A percentile compares a stretch with the other conserved stretches of the same genome.
Evolutionary conservation across 2,888 invertebrate genomes (phyloP).

Genomic region (Entomobrya proxima): DNA sequence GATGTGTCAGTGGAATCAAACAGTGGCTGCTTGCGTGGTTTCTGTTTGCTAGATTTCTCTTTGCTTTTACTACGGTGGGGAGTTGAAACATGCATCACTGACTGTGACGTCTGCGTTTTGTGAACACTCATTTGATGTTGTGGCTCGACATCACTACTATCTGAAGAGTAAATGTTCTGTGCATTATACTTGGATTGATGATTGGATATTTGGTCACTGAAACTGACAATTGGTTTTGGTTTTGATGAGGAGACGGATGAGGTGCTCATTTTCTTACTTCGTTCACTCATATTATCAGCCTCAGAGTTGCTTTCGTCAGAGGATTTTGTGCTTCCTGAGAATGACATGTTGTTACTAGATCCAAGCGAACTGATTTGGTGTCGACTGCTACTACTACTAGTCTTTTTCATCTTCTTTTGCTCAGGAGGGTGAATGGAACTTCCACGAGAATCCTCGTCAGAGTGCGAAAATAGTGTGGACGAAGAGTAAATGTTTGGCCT

Average conservation of each 20-base stretch:
- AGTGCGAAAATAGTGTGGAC: conserved; percentile 71
- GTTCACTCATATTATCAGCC: conserved; percentile 41
- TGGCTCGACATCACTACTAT: conserved; percentile 66
- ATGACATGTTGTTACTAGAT: conserved; percentile 55
- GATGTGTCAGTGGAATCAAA: conserved; percentile 74
- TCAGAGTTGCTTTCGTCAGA: conserved; percentile 73
- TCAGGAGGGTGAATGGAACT: conserved; percentile 66
- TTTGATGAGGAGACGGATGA: conserved; percentile 20
- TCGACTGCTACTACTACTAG: conserved; percentile 59
- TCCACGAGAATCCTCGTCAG: conserved; percentile 72
- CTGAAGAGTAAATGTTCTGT: conserved; percentile 71
- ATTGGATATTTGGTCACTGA: conserved; percentile 52
- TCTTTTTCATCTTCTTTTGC: conserved; percentile 73
- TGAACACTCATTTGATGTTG: neutral
- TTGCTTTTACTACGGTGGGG: conserved; percentile 62
- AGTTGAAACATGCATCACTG: neutral
- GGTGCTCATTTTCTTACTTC: conserved; percentile 33
- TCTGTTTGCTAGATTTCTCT: conserved; percentile 69
- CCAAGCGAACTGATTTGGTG: conserved; percentile 59
- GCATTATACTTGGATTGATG: conserved; percentile 63
- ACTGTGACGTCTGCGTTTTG: conserved; percentile 6
- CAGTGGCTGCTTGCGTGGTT: conserved; percentile 70
- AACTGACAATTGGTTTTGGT: conserved; percentile 45
- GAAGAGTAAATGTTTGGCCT: conserved; percentile 62
- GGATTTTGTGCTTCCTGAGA: conserved; percentile 66